phyloP scores from a whole-genome alignment of 2,797 vertebrate genomes.

The Trematomus bernacchii region DNA sequence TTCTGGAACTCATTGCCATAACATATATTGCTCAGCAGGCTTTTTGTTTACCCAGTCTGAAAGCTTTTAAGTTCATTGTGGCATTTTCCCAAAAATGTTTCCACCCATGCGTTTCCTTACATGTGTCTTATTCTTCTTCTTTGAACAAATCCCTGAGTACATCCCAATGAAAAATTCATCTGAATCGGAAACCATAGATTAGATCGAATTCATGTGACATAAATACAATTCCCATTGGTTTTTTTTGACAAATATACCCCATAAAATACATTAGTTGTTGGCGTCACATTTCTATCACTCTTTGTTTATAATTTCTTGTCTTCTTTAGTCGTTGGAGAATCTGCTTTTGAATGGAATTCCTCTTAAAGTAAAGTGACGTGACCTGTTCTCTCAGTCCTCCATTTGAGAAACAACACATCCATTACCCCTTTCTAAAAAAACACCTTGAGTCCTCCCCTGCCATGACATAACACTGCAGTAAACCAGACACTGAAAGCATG shows the following conservation, averaged over 20 bases:
- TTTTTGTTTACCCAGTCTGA: not conserved
- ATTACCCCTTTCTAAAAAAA: constrained; percentile 36
- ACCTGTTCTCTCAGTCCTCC: constrained; percentile 10
- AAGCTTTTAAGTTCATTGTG: not conserved
- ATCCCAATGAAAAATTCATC: no score
- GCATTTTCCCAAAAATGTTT: not conserved
- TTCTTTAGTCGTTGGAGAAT: not conserved
- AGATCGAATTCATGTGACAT: not conserved
- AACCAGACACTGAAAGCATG: constrained; percentile 23
- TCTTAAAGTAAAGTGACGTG: constrained; percentile 3
- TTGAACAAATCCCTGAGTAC: no score
- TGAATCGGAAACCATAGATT: no score
- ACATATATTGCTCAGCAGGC: not conserved
- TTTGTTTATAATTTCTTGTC: not conserved
- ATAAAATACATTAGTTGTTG: not conserved
- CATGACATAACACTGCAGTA: constrained; percentile 52
- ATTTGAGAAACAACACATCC: constrained; percentile 31
- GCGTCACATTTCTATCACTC: not conserved
- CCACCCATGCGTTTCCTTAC: not conserved
- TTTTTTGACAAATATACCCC: not conserved
- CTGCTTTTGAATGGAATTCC: not conserved
- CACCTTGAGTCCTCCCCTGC: not conserved
- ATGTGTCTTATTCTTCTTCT: no score
- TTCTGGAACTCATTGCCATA: not conserved
- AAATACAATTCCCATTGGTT: not conserved